Base-by-base conservation (phyloP, 2,888 invertebrate genomes). In the Cheilosia soror region DNA sequence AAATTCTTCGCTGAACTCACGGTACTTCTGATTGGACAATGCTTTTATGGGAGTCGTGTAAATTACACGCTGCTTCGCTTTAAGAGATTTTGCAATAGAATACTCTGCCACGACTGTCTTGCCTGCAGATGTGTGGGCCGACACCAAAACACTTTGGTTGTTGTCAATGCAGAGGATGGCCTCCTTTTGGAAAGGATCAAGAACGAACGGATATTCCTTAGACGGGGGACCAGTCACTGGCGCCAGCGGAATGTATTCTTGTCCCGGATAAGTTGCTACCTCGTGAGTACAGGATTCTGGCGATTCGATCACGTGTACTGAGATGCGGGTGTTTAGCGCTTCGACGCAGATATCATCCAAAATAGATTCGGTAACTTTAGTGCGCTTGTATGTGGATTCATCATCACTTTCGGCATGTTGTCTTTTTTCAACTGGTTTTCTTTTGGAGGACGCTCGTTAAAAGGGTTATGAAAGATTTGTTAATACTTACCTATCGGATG, bases 11-110 rank as follows among this genome's bases (percentile, higher is more conserved):
- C 96, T 96, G 91, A 99, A 97, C 92, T 99, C 99, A 87, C 99
- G 94, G 92, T 98, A 99, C 91, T 99, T 99, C 93, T 99, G 99
- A 93, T 99, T 99, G 88, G 99, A 99, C 53, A 99, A 93, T 0
- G 99, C 99, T 93, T 99, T 99, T 89, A 99, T 99, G 1, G 99
- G 99, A 9, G 99, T 99, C 13, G 99, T 99, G 92, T 99, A 99
- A 89, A 99, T 99, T 0, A 99, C 99, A 88, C 99, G 94, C 92
- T 99, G 99, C 90, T 99, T 98, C 89, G 97, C 96, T 87, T 96
- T 95, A 71, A 99, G 93, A 0, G 99, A 98, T 90, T 97, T 95
- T 0, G 99, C 99, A 90, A 99, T 98, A 0, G 99, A 97, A 93
- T 92, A 99, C 96, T 99, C 98, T 4, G 99, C 99, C 6, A 99